These are phyloP conservation scores for Stercorarius parasiticus DNA, from an alignment of 2,113 vertebrate genomes.

Conservation along the genomic window DNA sequence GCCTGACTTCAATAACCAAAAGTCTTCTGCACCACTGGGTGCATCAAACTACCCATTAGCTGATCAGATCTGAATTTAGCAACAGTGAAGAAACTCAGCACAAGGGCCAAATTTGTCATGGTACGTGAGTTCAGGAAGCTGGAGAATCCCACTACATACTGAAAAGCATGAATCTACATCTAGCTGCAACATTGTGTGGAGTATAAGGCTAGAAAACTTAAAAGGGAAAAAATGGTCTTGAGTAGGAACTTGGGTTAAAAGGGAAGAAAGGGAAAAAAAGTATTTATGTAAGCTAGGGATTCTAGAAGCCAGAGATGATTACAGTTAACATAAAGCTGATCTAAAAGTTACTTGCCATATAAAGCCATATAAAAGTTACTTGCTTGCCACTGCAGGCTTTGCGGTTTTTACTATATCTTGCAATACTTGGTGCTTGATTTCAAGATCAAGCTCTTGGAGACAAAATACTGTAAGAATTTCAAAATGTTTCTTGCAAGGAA, in stretches of 20 bases:
- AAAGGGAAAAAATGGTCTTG: neutral
- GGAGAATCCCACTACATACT: neutral
- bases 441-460: neutral
- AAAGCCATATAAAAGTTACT: neutral
- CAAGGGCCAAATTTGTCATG: neutral
- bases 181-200: neutral
- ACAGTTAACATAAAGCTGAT: neutral
- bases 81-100: neutral
- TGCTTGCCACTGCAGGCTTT: neutral
- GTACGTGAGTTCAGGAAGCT: neutral
- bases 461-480: neutral
- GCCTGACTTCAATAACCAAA: neutral
- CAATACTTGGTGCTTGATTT: neutral
- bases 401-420: neutral
- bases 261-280: neutral
- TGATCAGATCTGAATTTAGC: neutral
- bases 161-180: neutral
- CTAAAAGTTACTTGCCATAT: too few relatives aligned
- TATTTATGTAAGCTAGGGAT: neutral
- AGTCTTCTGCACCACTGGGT: neutral
- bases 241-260: neutral
- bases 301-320: neutral
- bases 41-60: neutral
- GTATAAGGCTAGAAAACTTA: neutral
- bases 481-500: neutral